Percentiles rank a stretch among this genome's conserved stretches.
Evolutionary conservation across 1,140 invertebrate species (phyloP).

Genomic region (Drosophila yakuba): DNA sequence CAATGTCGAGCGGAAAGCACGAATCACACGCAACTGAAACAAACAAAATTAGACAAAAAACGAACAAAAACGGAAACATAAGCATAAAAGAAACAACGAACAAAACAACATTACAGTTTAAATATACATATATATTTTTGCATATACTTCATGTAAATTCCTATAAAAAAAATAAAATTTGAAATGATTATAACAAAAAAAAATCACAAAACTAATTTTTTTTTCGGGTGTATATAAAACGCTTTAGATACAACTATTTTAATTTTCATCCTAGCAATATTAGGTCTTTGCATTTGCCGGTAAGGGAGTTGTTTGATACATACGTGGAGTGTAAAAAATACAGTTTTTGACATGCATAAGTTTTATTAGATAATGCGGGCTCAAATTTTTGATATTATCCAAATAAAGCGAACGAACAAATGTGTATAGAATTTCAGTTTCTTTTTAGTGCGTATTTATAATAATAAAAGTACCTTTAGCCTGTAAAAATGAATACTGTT

Average conservation of each 20-base stretch:
- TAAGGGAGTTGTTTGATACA: not conserved
- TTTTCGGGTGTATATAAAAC: not conserved
- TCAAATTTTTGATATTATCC: not conserved
- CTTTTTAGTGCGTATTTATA: too few relatives aligned
- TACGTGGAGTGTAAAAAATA: not conserved
- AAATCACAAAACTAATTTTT: not conserved
- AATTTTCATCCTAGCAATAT: not conserved
- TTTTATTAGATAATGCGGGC: not conserved
- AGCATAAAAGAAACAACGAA: slow-evolving; percentile 52
- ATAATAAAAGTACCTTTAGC: too few relatives aligned
- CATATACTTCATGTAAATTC: not conserved
- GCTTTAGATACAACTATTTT: not conserved
- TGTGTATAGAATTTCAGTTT: too few relatives aligned
- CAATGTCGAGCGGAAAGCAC: slow-evolving; percentile 99
- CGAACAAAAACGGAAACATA: slow-evolving; percentile 74
- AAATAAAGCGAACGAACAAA: too few relatives aligned
- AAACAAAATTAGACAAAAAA: slow-evolving; percentile 87
- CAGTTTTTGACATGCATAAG: not conserved
- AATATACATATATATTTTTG: slow-evolving; percentile 23
- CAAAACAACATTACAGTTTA: slow-evolving; percentile 50
- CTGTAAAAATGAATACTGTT: too few relatives aligned
- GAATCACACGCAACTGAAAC: slow-evolving; percentile 99
- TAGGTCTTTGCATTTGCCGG: not conserved
- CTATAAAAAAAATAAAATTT: not conserved
- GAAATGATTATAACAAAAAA: not conserved